phyloP scores from a whole-genome alignment of 2,797 vertebrate genomes.

The Fistularia commersonii region DNA sequence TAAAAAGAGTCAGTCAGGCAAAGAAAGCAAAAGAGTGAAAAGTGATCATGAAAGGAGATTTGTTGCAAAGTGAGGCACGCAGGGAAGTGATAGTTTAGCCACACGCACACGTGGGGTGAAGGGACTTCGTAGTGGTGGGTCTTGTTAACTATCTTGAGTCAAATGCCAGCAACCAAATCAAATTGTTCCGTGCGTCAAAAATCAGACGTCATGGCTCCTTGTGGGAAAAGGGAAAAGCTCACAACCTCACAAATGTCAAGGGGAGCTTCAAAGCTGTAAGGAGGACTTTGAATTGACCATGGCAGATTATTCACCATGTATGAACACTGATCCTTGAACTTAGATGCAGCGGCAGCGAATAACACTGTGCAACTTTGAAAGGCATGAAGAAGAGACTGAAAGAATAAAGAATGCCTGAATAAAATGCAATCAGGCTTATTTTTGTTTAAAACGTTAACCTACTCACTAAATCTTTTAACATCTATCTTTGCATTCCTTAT shows the following conservation, averaged over 20 bases:
- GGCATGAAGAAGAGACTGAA: constrained; percentile 15
- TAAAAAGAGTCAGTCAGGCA: constrained; percentile 72
- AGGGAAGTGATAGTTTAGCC: constrained; percentile 73
- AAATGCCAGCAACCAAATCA: constrained; percentile 50
- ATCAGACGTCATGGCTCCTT: constrained; percentile 34
- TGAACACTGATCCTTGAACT: constrained; percentile 47
- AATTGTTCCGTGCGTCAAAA: constrained; percentile 45
- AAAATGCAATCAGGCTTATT: too few species aligned
- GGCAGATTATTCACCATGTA: constrained; percentile 46
- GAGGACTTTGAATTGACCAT: constrained; percentile 36
- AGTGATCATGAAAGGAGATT: constrained; percentile 73
- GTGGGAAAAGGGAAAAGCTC: constrained; percentile 45
- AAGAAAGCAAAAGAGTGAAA: constrained; percentile 63
- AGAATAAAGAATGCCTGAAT: not conserved
- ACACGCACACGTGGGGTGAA: constrained; percentile 67
- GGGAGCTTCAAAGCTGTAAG: constrained; percentile 47
- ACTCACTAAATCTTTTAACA: too few species aligned
- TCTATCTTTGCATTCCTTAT: too few species aligned
- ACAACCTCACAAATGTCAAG: constrained; percentile 33
- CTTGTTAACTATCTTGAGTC: constrained; percentile 63
- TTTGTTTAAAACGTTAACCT: too few species aligned
- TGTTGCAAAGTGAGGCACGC: constrained; percentile 51
- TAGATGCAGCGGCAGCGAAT: constrained; percentile 1
- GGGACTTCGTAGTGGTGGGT: constrained; percentile 51
- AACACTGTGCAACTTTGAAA: constrained; percentile 1